Conservation (phyloP, 1,140 invertebrate genomes). For the Cephus cinctus region DNA sequence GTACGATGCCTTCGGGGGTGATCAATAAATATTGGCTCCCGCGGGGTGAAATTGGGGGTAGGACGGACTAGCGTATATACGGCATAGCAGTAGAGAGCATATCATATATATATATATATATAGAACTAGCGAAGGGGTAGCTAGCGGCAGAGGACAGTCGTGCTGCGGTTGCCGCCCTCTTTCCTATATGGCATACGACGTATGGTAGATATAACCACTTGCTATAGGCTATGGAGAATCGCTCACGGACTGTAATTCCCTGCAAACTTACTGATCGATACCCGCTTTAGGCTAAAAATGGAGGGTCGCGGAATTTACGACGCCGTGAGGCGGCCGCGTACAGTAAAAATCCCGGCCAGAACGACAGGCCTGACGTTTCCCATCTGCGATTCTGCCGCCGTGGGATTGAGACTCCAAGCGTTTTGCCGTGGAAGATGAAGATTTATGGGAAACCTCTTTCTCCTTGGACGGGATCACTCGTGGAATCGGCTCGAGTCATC, state of each 20-base stretch:
- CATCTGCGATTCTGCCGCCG: too few relatives aligned
- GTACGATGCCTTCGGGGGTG: constrained; percentile 52
- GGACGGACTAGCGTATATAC: constrained; percentile 23
- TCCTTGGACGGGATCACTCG: too few relatives aligned
- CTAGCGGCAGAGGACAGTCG: constrained; percentile 37
- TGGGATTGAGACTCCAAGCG: too few relatives aligned
- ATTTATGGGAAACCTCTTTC: too few relatives aligned
- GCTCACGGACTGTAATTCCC: constrained; percentile 39
- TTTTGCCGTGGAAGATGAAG: too few relatives aligned
- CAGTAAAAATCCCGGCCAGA: too few relatives aligned
- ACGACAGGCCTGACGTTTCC: too few relatives aligned
- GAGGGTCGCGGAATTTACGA: too few relatives aligned
- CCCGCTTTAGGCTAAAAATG: too few relatives aligned
- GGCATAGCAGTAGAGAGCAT: constrained; percentile 4
- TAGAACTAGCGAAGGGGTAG: constrained; percentile 13
- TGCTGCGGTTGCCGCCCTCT: constrained; percentile 55
- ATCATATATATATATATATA: too few relatives aligned
- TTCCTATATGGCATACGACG: constrained; percentile 38
- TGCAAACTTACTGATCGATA: constrained; percentile 26
- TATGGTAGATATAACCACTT: constrained; percentile 46
- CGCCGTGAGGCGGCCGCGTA: too few relatives aligned
- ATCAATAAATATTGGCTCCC: constrained; percentile 57
- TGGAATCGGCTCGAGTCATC: too few relatives aligned
- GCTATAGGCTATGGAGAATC: constrained; percentile 47
- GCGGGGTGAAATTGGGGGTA: constrained; percentile 48